Percentiles rank a stretch among this genome's conserved stretches.
Evolutionary conservation across 2,113 vertebrate genomes (phyloP).

Genomic region (Microcebus griseorufus): DNA sequence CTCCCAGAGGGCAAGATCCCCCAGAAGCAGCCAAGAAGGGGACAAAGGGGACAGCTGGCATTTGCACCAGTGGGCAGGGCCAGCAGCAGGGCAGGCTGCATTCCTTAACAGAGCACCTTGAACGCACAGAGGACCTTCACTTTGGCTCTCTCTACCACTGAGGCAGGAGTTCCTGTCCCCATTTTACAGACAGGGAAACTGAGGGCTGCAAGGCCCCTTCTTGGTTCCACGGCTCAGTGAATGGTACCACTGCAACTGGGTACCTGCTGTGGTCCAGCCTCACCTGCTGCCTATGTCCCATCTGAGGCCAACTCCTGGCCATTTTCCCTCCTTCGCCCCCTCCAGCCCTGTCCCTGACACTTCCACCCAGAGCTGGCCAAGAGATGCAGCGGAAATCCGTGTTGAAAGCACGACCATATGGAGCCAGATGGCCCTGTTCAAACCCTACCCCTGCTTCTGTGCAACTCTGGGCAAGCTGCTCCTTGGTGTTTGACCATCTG

Average conservation of each 20-base stretch:
- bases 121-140: neutral
- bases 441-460: neutral
- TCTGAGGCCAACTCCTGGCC: neutral
- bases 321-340: neutral
- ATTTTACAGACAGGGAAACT: neutral
- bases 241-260: neutral
- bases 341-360: neutral
- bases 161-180: neutral
- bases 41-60: neutral
- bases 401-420: neutral
- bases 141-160: neutral
- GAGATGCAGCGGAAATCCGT: accelerated
- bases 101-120: neutral
- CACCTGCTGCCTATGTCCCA: too few species aligned
- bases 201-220: neutral
- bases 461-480: neutral
- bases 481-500: neutral
- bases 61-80: neutral
- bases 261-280: neutral
- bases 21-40: neutral
- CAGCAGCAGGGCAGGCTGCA: neutral
- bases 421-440: neutral
- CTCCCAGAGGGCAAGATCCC: neutral
- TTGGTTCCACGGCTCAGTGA: neutral
- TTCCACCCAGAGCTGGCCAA: neutral